Evolutionary conservation across 2,113 vertebrate species (phyloP).

Genomic region (Lophura nycthemera): DNA sequence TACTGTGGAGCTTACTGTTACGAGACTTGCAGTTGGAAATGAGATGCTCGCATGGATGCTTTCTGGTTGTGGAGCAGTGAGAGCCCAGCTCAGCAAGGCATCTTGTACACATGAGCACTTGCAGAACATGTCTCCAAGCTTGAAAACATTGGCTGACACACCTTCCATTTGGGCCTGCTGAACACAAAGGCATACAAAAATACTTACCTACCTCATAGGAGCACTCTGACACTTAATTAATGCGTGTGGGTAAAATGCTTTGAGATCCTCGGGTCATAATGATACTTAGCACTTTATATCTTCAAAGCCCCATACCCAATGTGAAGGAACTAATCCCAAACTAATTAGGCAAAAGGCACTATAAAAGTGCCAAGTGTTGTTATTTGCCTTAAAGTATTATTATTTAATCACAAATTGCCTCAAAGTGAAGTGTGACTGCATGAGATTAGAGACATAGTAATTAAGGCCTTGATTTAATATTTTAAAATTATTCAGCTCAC

Average conservation of each 20-base stretch:
- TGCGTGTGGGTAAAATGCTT: conserved; percentile 31
- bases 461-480: conserved; percentile 74
- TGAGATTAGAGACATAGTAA: conserved; percentile 66
- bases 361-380: conserved; percentile 70
- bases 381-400: conserved; percentile 73
- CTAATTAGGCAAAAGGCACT: conserved; percentile 76
- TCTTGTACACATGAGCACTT: neutral
- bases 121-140: neutral
- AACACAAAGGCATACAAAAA: neutral
- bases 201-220: conserved; percentile 54
- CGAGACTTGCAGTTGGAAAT: accelerated
- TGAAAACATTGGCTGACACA: neutral
- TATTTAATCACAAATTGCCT: conserved; percentile 74
- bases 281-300: conserved; percentile 73
- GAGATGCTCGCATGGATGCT: neutral
- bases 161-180: neutral
- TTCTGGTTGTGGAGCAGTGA: neutral
- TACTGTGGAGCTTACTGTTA: neutral
- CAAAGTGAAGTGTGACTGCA: conserved; percentile 67
- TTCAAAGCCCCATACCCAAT: conserved; percentile 75
- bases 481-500: conserved; percentile 72
- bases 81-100: neutral
- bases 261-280: conserved; percentile 70
- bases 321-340: conserved; percentile 69
- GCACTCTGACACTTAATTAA: conserved; percentile 63